Percentiles rank a stretch among this genome's conserved stretches.
These are phyloP conservation scores for Alcedo quadribrachys DNA, from an alignment of 2,797 vertebrate genomes.

Conservation along the genomic window DNA sequence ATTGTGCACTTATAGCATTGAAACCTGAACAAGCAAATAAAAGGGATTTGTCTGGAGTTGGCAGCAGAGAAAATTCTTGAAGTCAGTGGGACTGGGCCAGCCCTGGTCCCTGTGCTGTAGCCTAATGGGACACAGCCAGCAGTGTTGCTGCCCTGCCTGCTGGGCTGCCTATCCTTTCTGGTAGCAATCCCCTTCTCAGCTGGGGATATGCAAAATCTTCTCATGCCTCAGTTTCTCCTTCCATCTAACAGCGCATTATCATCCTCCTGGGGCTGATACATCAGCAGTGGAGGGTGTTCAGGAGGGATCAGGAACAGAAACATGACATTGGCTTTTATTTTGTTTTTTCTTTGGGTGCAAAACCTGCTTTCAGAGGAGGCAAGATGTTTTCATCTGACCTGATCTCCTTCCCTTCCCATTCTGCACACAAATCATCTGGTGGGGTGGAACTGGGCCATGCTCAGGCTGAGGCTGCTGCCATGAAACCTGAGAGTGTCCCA, in stretches of 20 bases:
- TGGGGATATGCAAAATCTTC: neutral
- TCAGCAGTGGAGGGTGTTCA: fast-evolving
- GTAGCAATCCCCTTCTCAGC: neutral
- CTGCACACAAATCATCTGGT: neutral
- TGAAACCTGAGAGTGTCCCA: neutral
- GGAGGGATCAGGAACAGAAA: neutral
- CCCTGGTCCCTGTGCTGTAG: neutral
- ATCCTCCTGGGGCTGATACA: neutral
- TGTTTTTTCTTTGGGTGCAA: neutral
- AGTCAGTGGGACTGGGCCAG: neutral
- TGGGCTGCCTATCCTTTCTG: neutral
- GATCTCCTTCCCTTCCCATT: neutral
- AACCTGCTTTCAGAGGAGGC: neutral
- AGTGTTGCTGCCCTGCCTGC: neutral
- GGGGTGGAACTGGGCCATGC: conserved; percentile 25
- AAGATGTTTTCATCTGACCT: neutral
- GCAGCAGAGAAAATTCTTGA: conserved; percentile 21
- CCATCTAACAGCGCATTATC: neutral
- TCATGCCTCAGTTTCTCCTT: neutral
- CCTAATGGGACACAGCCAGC: neutral
- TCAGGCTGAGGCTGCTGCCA: neutral
- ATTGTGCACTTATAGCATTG: neutral
- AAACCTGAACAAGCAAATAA: conserved; percentile 59
- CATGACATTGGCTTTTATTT: neutral
- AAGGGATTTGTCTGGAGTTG: conserved; percentile 57